Evolutionary conservation across 2,888 invertebrate genomes (phyloP).

Genomic region (Euspilapteryx auroguttella): DNA sequence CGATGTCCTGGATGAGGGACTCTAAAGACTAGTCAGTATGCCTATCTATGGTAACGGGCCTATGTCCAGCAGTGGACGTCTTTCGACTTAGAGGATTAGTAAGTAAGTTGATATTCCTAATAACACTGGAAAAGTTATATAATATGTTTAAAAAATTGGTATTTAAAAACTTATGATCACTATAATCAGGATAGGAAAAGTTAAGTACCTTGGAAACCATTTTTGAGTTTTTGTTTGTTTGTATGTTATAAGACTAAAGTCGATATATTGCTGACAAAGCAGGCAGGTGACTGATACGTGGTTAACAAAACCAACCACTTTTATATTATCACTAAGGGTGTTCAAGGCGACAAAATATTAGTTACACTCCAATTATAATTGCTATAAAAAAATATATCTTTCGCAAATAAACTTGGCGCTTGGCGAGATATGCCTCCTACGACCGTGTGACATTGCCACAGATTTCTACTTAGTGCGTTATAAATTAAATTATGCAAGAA

Average conservation of each 20-base stretch:
- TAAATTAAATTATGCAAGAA: too few relatives aligned
- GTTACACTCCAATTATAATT: slow-evolving; percentile 33
- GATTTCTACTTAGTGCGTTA: slow-evolving; percentile 8
- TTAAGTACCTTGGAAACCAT: slow-evolving; percentile 1
- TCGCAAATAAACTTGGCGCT: not conserved
- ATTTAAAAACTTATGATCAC: too few relatives aligned
- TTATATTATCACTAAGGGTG: slow-evolving; percentile 39
- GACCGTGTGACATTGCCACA: slow-evolving; percentile 22
- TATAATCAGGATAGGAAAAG: too few relatives aligned
- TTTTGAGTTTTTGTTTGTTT: slow-evolving; percentile 3
- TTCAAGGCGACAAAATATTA: slow-evolving; percentile 46
- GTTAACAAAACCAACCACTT: slow-evolving; percentile 26
- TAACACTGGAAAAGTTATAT: too few relatives aligned
- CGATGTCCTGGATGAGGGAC: too few relatives aligned
- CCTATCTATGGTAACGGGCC: too few relatives aligned
- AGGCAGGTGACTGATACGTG: slow-evolving; percentile 32
- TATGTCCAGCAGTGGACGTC: too few relatives aligned
- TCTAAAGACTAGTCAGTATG: too few relatives aligned
- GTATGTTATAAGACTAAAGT: slow-evolving; percentile 1
- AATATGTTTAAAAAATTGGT: too few relatives aligned
- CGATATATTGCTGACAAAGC: slow-evolving; percentile 10
- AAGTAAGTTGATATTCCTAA: too few relatives aligned
- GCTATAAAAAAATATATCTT: slow-evolving; percentile 2
- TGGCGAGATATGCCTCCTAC: slow-evolving; percentile 12
- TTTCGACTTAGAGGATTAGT: too few relatives aligned